Conservation (phyloP, 2,888 invertebrate genomes). For the Subacronicta megacephala region DNA sequence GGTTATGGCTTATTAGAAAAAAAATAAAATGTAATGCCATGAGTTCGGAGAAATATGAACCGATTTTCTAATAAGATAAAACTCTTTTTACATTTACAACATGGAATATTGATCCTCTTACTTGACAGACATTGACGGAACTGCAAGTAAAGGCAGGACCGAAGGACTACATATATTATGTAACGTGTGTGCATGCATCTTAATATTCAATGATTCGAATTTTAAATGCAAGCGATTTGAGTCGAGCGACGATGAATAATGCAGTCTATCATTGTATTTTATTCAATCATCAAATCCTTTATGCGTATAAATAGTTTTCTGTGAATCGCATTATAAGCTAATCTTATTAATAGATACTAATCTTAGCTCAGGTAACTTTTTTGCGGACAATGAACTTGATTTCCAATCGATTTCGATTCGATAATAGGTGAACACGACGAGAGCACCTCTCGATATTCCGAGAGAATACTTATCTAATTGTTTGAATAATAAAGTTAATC, state of each 20-base stretch:
- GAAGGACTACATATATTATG: no score
- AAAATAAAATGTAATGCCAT: slow-evolving; percentile 15
- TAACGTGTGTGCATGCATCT: slow-evolving; percentile 26
- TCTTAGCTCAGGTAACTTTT: slow-evolving; percentile 50
- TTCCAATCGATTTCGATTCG: slow-evolving; percentile 36
- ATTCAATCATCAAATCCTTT: slow-evolving; percentile 48
- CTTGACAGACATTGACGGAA: slow-evolving; percentile 18
- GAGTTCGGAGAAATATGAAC: no score
- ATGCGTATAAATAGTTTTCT: slow-evolving; percentile 46
- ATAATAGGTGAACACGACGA: slow-evolving; percentile 16
- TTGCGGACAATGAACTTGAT: slow-evolving; percentile 61
- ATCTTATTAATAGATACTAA: slow-evolving; percentile 58
- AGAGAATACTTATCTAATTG: slow-evolving; percentile 13
- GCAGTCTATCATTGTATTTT: slow-evolving; percentile 41
- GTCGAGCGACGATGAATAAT: slow-evolving; percentile 42
- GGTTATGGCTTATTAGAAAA: slow-evolving; percentile 25
- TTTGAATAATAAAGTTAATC: slow-evolving; percentile 15
- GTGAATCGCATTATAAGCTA: slow-evolving; percentile 45
- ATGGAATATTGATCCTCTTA: slow-evolving; percentile 4
- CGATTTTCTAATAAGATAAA: no score
- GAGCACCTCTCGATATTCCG: background rate
- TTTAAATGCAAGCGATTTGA: slow-evolving; percentile 39
- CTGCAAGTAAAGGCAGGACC: background rate
- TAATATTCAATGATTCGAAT: slow-evolving; percentile 30
- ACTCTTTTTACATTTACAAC: background rate